Percentiles rank a stretch among this genome's conserved stretches.
These are phyloP conservation scores for Neofelis nebulosa DNA, from an alignment of 2,113 vertebrate species.

Conservation along the genomic window DNA sequence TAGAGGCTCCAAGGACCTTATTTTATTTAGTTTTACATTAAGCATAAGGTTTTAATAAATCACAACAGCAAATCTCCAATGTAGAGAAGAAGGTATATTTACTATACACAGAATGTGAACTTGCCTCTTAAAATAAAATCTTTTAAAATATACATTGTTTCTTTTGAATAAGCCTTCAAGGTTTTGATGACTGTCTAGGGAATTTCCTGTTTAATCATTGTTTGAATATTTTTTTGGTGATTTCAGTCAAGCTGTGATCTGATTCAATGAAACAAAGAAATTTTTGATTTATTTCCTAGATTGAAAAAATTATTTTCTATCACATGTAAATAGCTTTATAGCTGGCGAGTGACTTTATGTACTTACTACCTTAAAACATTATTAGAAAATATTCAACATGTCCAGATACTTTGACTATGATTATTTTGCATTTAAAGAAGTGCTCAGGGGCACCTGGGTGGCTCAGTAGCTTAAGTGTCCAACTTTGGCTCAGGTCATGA, in stretches of 20 bases:
- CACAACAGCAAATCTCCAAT: background rate
- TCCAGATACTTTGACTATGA: background rate
- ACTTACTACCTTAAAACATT: conserved; percentile 6
- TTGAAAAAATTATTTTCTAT: conserved; percentile 37
- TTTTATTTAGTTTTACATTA: conserved; percentile 11
- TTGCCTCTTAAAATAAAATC: background rate
- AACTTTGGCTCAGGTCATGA: too few relatives aligned
- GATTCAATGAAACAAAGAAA: background rate
- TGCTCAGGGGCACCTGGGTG: background rate
- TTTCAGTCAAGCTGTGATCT: background rate
- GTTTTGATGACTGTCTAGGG: background rate
- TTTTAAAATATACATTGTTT: background rate
- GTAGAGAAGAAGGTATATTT: background rate
- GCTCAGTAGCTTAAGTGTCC: too few relatives aligned
- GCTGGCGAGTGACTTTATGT: background rate
- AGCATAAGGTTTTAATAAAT: conserved; percentile 16
- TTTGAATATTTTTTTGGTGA: conserved; percentile 30
- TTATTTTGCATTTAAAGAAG: background rate
- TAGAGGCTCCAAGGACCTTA: background rate
- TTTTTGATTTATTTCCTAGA: conserved; percentile 8
- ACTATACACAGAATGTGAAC: background rate
- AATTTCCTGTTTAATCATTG: background rate
- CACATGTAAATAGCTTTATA: background rate
- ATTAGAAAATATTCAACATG: conserved; percentile 17
- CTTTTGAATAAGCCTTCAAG: background rate